phyloP scores from a whole-genome alignment of 2,888 invertebrate genomes.

The Apoderus coryli region DNA sequence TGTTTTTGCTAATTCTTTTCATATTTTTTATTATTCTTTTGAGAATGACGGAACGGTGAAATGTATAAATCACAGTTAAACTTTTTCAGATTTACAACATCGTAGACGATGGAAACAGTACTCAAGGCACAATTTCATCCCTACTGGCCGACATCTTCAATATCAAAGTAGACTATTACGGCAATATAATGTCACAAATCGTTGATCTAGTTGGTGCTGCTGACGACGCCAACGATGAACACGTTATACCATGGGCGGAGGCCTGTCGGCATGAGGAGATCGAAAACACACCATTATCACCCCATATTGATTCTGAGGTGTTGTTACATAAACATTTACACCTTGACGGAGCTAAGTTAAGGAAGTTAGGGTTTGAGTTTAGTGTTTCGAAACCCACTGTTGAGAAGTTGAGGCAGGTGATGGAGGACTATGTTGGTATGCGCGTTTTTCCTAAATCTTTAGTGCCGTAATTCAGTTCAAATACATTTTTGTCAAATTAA shows the following conservation, averaged over 20 bases:
- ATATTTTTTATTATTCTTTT: no score
- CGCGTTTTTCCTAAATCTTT: conserved; percentile 69
- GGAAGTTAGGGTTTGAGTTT: conserved; percentile 42
- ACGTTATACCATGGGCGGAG: conserved; percentile 81
- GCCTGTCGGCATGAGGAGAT: conserved; percentile 62
- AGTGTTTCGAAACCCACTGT: conserved; percentile 45
- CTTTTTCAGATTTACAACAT: conserved; percentile 62
- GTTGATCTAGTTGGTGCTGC: conserved; percentile 70
- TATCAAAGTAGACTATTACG: conserved; percentile 79
- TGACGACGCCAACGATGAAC: conserved; percentile 88
- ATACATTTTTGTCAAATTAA: no score
- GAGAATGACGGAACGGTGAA: no score
- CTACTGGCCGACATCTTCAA: conserved; percentile 70
- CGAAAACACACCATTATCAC: conserved; percentile 74
- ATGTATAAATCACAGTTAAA: no score
- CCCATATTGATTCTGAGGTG: conserved; percentile 71
- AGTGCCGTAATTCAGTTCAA: conserved; percentile 16
- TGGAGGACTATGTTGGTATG: conserved; percentile 69
- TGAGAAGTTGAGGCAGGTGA: conserved; percentile 38
- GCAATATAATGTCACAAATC: conserved; percentile 63
- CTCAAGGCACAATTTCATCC: conserved; percentile 71
- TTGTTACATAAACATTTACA: conserved; percentile 68
- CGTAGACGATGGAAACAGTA: conserved; percentile 69
- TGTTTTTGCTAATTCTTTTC: no score
- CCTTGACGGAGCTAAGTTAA: conserved; percentile 54